Evolutionary conservation across 2,113 vertebrate species (phyloP).

Genomic region (Tychaedon coryphoeus): DNA sequence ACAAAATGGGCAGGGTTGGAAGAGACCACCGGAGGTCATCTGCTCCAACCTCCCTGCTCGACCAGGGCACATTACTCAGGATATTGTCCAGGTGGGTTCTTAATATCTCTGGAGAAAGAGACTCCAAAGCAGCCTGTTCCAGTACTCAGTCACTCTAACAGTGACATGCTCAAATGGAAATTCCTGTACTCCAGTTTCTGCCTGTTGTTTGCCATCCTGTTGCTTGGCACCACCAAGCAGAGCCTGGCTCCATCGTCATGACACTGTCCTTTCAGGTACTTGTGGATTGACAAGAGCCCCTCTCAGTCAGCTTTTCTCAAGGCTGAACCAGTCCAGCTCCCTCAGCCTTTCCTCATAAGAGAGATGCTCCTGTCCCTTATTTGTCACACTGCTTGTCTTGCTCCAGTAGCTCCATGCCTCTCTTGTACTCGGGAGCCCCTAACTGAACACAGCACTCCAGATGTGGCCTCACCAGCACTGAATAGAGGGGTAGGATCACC

Average conservation of each 20-base stretch:
- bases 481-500: neutral
- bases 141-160: neutral
- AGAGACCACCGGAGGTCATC: neutral
- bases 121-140: neutral
- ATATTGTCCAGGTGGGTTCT: neutral
- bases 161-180: neutral
- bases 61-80: neutral
- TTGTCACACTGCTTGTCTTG: neutral
- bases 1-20: neutral
- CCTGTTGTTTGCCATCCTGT: neutral
- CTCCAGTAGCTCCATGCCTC: neutral
- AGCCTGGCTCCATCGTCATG: neutral
- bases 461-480: neutral
- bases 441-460: neutral
- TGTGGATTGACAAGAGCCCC: neutral
- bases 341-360: neutral
- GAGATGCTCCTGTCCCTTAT: neutral
- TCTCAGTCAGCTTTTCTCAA: neutral
- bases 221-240: neutral
- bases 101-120: too few species aligned
- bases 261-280: rapidly evolving
- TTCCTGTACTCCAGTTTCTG: neutral
- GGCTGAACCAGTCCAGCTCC: neutral
- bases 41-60: neutral
- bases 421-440: neutral